Base-by-base conservation (phyloP, 2,888 invertebrate genomes). In the Deilephila elpenor region DNA sequence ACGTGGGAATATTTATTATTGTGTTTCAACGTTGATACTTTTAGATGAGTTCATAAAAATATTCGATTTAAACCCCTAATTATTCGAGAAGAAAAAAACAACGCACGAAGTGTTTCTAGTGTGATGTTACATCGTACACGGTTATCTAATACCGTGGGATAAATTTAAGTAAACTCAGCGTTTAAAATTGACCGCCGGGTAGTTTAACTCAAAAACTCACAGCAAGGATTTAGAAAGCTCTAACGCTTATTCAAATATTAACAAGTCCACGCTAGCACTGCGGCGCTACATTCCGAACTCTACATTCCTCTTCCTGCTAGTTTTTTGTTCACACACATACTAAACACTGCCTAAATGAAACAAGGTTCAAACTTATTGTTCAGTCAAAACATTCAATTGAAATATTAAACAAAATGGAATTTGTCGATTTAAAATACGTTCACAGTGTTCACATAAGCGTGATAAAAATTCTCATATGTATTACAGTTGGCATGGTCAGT, bases 161-260 rank as follows among this genome's bases (percentile, higher is more conserved):
- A 67, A 25, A 20, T 19, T 25, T 20, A 67, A 11, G 67, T 51
- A 67, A 67, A 51, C 44, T 51, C 17, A 3, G 44, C 44, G 44
- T 44, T 51, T 51, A 25, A 51, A 51, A 29, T 44, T 67, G 67
- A 67, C 67, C 67, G 51, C 3, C 67, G 44, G 67, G 25, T 20
- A 67, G 64, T 59, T 44, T 14, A 29, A 73, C 59, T 59, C 56
- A 19, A 62, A 72, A 62, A 83, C 80, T 78, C 80, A 77, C 78
- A 78, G 80, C 81, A 87, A 89, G 91, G 89, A 88, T 89, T 89
- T 87, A 86, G 88, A 90, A 87, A 90, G 90, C 85, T 91, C 88
- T 93, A 93, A 93, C 86, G 79, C 88, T 85, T 88, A 80, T 82
- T 82, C 92, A 93, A 94, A 94, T 89, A 93, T 80, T 82, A 83